Base-by-base conservation (phyloP, 1,140 invertebrate species). In the Tetragnatha versicolor region DNA sequence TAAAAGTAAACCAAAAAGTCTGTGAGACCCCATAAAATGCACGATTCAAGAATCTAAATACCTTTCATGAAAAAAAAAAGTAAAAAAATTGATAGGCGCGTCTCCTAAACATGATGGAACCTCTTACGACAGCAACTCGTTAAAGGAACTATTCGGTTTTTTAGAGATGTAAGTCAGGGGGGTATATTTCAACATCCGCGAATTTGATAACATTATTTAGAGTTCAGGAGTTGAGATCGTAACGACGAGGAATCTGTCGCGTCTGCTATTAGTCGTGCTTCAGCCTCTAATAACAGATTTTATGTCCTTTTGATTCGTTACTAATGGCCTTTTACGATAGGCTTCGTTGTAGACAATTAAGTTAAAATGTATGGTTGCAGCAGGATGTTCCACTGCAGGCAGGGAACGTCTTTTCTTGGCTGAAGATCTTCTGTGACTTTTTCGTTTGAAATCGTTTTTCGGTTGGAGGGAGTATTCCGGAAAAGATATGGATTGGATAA, bases 251-350 rank as follows among this genome's bases (percentile, higher is more conserved):
- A 45, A 73, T 60, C 51, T 33, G 69, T 73, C 51, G 69, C 53
- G 37, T 45, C 69, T 39, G 25, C 69, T 55, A 73, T 73, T 73
- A 73, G 69, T 29, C n/a, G 69, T 73, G 45, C 53, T 73, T 25
- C 55, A 60, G 25, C 69, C 53, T 37, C 69, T 73, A 73, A 73
- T 73, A 73, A 73, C 69, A 73, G 53, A 73, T 73, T 73, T 73
- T 60, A 73, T 69, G 45, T 53, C 47, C 17, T 51, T 69, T 53
- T 53, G 66, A 69, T 73, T 73, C 69, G 9, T 25, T 55, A 55
- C 53, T 73, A 73, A 73, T 73, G 69, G 55, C 55, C 20, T 39
- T 73, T 73, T 60, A 73, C 69, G 53, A 73, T 60, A 73, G 53
- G 33, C 69, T 73, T 73, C 53, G 53, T 60, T 73, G 69, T 60